phyloP scores from a whole-genome alignment of 2,797 vertebrate species.

The Zenarchopterus dispar region DNA sequence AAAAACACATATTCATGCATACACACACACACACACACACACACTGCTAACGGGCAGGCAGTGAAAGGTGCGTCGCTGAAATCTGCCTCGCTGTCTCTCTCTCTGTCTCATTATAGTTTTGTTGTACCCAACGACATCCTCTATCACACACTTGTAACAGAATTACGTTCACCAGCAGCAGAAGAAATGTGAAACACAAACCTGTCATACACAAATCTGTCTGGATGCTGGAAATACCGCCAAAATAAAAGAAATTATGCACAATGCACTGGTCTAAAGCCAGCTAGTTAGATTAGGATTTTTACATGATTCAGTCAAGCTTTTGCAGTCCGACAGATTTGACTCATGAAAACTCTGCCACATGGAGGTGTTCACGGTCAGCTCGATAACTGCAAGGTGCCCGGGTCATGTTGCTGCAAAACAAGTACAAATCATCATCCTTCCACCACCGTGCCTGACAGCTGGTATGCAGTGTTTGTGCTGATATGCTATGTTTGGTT shows the following conservation, averaged over 20 bases:
- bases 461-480: too few species aligned
- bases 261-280: not conserved
- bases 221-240: not conserved
- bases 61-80: slow-evolving; percentile 59
- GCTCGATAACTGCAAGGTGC: too few species aligned
- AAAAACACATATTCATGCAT: slow-evolving; percentile 43
- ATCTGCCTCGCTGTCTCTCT: slow-evolving; percentile 38
- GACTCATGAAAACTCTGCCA: too few species aligned
- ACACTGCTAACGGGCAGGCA: slow-evolving; percentile 59
- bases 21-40: slow-evolving; percentile 39
- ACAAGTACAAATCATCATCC: too few species aligned
- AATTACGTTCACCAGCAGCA: slow-evolving; percentile 7
- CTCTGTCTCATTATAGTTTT: slow-evolving; percentile 39
- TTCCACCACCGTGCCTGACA: too few species aligned
- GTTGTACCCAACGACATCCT: slow-evolving; percentile 33
- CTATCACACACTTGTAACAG: slow-evolving; percentile 30
- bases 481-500: too few species aligned
- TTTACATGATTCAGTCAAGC: too few species aligned
- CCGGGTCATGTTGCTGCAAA: too few species aligned
- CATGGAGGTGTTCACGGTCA: too few species aligned
- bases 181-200: not conserved
- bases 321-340: too few species aligned
- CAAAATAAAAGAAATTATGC: not conserved
- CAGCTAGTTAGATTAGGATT: too few species aligned
- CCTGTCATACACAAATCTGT: not conserved